Evolutionary conservation across 2,113 vertebrate species (phyloP), one percentile per base, ranked within the genome.

Genomic region (Poecilia latipinna): DNA sequence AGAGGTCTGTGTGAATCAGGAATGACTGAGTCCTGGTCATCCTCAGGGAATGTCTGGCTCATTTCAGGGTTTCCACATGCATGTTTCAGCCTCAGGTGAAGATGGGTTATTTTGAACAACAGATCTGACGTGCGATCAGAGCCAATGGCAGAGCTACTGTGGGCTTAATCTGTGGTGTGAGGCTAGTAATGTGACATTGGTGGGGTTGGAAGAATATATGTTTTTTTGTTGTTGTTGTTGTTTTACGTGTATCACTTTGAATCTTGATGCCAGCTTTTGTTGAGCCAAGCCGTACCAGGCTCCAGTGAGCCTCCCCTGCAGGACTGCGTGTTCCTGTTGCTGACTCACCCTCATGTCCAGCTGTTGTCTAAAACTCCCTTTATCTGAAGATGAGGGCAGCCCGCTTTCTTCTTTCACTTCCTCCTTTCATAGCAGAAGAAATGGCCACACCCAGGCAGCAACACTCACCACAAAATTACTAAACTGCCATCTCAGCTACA

Each of bases 381-480:
- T 42, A 91, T 86, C 83, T 71, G 86, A 70, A 82, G 90, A 91
- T 90, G 86, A 89, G 74, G 31, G 83, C 39, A 82, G 74, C 12
- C 8, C 1, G 4, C 48, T 69, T 78, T 78, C 65, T 54, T 78
- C 65, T 74, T 31, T 57, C 44, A 85, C 90, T 92, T 91, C 90
- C 90, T 90, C 65, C 28, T 88, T 76, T 86, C 74, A 17, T 54
- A 80, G 86, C 84, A 80, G 78, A 77, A 82, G 11, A 80, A 32
- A 32, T 71, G 90, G 74, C 22, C 90, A 92, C 92, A 90, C 92
- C 90, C 92, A 85, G 75, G 35, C 68, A 84, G 78, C 75, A 88
- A 87, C 65, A 35, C 86, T 89, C 70, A 72, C 91, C 91, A 91
- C 90, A 93, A 85, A 37, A 77, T 87, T 79, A 69, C 82, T 42